Percentiles rank a stretch among this genome's conserved stretches.
Evolutionary conservation across 2,797 vertebrate species (phyloP).

Genomic region (Eospalax fontanierii): DNA sequence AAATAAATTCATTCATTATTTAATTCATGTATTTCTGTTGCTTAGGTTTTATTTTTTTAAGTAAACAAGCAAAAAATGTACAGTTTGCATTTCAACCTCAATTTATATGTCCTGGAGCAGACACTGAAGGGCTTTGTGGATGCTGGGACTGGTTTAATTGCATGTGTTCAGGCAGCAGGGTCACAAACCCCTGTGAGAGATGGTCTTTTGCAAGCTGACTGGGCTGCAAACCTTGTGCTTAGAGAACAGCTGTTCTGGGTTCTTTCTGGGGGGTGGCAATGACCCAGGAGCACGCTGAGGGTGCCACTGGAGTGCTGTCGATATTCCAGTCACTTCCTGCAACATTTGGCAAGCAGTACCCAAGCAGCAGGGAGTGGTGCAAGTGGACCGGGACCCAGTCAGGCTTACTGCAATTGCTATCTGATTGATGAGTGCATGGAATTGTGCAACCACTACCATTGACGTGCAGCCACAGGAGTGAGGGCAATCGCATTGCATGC

Average conservation of each 20-base stretch:
- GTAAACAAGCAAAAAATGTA: background rate
- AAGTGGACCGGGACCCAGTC: conserved; percentile 81
- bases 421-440: conserved; percentile 83
- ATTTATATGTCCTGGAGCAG: background rate
- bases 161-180: background rate
- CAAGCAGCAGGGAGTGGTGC: conserved; percentile 81
- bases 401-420: conserved; percentile 82
- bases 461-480: background rate
- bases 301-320: conserved; percentile 57
- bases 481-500: background rate
- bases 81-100: background rate
- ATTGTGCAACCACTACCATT: conserved; percentile 77
- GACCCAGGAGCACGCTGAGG: conserved; percentile 69
- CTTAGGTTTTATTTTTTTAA: background rate
- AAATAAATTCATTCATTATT: background rate
- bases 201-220: conserved; percentile 76
- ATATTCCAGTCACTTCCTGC: conserved; percentile 80
- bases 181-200: conserved; percentile 38
- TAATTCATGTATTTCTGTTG: background rate
- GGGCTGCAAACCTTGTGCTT: conserved; percentile 72
- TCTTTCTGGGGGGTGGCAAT: conserved; percentile 74
- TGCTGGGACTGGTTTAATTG: background rate
- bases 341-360: conserved; percentile 86
- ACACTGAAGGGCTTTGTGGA: background rate
- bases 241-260: conserved; percentile 82